Conservation (phyloP, 2,113 vertebrate genomes). For the Ammodytes dubius region DNA sequence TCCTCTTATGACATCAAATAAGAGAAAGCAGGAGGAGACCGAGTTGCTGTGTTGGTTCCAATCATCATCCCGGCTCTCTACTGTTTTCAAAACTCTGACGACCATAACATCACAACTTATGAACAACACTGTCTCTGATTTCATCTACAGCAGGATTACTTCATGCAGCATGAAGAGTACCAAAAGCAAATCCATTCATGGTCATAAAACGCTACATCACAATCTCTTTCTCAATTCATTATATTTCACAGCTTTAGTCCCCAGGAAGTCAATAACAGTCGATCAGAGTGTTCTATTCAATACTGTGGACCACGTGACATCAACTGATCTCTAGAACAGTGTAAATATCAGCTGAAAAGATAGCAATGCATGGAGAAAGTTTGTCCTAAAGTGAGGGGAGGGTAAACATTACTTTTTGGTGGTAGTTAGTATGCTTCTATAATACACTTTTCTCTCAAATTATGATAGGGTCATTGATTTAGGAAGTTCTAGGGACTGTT, state of each 20-base stretch:
- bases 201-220: background rate
- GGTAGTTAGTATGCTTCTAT: too few species aligned
- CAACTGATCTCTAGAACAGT: background rate
- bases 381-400: too few species aligned
- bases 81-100: background rate
- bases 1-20: too few species aligned
- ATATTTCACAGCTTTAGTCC: slow-evolving; percentile 16
- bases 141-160: background rate
- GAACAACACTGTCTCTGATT: background rate
- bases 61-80: background rate
- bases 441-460: too few species aligned
- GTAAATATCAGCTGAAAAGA: too few species aligned
- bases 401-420: too few species aligned
- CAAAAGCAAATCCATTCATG: slow-evolving; percentile 11
- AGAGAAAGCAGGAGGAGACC: background rate
- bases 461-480: background rate
- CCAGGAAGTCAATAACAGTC: slow-evolving; percentile 33
- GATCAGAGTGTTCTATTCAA: slow-evolving; percentile 28
- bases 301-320: background rate
- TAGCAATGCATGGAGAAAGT: too few species aligned
- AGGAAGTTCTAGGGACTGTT: background rate
- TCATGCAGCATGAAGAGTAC: background rate
- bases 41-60: background rate
- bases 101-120: background rate
- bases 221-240: slow-evolving; percentile 2